phyloP scores from a whole-genome alignment of 2,888 invertebrate species.

The Vandiemenella viatica region DNA sequence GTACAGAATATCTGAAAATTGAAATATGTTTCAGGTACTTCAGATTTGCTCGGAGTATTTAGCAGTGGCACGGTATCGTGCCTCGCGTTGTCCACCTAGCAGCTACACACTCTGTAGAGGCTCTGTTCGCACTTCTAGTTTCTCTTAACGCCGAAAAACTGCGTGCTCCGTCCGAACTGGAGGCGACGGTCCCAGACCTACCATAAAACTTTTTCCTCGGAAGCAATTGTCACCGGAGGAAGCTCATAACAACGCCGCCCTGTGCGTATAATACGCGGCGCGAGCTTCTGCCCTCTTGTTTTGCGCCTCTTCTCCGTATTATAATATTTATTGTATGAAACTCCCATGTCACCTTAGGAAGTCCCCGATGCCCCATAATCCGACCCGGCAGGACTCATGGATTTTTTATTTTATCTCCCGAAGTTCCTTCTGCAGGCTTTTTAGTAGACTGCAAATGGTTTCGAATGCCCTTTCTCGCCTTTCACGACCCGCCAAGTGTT shows the following conservation, averaged over 20 bases:
- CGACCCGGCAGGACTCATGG: slow-evolving; percentile 11
- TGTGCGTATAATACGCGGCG: slow-evolving; percentile 9
- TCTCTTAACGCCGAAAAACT: slow-evolving; percentile 4
- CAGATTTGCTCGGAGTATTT: no score
- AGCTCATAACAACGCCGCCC: slow-evolving; percentile 8
- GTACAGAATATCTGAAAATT: no score
- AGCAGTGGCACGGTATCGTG: no score
- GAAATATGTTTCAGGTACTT: no score
- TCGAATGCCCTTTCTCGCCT: slow-evolving; percentile 11
- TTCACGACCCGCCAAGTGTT: slow-evolving; percentile 14
- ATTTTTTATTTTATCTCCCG: slow-evolving; percentile 14
- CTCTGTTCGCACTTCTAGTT: no score
- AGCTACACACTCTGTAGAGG: no score
- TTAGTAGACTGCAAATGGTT: slow-evolving; percentile 14
- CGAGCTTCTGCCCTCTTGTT: no score
- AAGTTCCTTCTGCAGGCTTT: slow-evolving; percentile 9
- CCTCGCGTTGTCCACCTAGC: no score
- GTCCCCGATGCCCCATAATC: slow-evolving; percentile 12
- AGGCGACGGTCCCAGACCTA: slow-evolving; percentile 25
- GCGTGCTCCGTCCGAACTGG: slow-evolving; percentile 1
- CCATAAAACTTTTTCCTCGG: slow-evolving; percentile 32
- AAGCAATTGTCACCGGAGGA: slow-evolving; percentile 19
- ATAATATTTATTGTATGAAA: slow-evolving; percentile 35
- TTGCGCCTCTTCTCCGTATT: slow-evolving; percentile 25
- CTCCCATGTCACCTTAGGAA: slow-evolving; percentile 27